phyloP scores from a whole-genome alignment of 2,888 invertebrate genomes.

The Myathropa florea region DNA sequence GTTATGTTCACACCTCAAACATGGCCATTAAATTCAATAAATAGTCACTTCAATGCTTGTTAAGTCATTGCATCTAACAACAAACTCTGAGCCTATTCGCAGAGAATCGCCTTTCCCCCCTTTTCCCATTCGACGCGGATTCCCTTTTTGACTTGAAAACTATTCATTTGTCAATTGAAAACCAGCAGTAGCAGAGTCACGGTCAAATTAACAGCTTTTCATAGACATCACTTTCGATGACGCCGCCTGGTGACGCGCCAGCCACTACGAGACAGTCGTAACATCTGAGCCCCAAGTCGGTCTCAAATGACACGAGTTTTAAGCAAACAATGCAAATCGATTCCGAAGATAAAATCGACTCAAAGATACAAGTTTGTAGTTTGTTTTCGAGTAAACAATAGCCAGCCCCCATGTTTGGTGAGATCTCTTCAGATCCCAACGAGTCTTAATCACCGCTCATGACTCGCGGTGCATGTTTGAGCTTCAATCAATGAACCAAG shows the following conservation, averaged over 20 bases:
- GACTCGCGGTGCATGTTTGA: not conserved
- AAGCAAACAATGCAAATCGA: constrained; percentile 30
- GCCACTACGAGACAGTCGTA: not conserved
- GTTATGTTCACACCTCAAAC: no score
- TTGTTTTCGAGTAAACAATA: not conserved
- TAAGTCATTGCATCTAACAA: not conserved
- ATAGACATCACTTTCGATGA: not conserved
- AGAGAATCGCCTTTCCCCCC: not conserved
- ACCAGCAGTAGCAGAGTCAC: not conserved
- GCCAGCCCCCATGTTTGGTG: not conserved
- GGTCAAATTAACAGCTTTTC: not conserved
- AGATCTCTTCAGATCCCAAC: not conserved
- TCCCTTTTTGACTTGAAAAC: no score
- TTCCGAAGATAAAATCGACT: not conserved
- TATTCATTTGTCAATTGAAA: not conserved
- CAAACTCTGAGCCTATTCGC: not conserved
- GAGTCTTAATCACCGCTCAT: no score
- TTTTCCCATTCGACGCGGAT: no score
- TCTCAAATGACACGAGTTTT: constrained; percentile 10
- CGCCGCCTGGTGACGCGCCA: no score
- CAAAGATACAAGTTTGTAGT: not conserved
- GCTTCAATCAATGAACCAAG: not conserved
- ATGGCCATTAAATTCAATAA: no score
- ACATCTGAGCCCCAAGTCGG: not conserved
- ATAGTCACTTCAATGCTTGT: not conserved